A percentile compares a stretch with the other conserved stretches of the same genome.
phyloP scores from a whole-genome alignment of 1,140 invertebrate genomes.

The Protaetia brevitarsis region DNA sequence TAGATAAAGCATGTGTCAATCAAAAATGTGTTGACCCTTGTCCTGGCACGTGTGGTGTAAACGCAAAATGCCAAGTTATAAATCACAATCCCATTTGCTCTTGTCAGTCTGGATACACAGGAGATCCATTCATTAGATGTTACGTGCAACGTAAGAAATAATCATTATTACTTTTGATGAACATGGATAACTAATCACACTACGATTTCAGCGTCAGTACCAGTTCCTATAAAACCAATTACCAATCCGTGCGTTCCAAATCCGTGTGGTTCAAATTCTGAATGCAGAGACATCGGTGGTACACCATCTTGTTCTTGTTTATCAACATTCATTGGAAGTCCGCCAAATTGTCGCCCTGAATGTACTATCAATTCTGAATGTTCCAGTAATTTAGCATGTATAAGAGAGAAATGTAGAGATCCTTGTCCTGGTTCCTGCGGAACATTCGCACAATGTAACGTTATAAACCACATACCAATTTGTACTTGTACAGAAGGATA shows the following conservation, averaged over 20 bases:
- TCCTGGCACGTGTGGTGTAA: constrained; percentile 58
- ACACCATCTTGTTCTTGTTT: constrained; percentile 66
- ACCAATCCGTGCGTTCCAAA: constrained; percentile 68
- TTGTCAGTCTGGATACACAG: constrained; percentile 56
- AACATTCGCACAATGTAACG: constrained; percentile 62
- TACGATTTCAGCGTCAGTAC: not conserved
- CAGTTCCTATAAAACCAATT: not conserved
- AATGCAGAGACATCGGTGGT: constrained; percentile 66
- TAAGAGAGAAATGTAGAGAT: constrained; percentile 64
- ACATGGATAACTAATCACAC: not conserved
- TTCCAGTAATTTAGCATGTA: constrained; percentile 62
- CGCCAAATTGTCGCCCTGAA: constrained; percentile 70
- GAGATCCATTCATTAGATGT: constrained; percentile 60
- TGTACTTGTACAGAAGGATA: constrained; percentile 67
- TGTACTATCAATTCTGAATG: constrained; percentile 72
- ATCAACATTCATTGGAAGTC: constrained; percentile 63
- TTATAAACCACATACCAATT: constrained; percentile 66
- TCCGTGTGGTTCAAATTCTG: constrained; percentile 77
- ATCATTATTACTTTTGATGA: not conserved
- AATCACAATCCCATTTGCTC: constrained; percentile 60
- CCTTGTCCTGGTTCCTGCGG: constrained; percentile 73
- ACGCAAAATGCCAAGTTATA: constrained; percentile 57
- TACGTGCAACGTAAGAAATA: constrained; percentile 45
- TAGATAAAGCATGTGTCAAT: constrained; percentile 61
- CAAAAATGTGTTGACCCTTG: constrained; percentile 68